Conservation (phyloP, 2,797 vertebrate species). For the Triplophysa yarkandensis region DNA sequence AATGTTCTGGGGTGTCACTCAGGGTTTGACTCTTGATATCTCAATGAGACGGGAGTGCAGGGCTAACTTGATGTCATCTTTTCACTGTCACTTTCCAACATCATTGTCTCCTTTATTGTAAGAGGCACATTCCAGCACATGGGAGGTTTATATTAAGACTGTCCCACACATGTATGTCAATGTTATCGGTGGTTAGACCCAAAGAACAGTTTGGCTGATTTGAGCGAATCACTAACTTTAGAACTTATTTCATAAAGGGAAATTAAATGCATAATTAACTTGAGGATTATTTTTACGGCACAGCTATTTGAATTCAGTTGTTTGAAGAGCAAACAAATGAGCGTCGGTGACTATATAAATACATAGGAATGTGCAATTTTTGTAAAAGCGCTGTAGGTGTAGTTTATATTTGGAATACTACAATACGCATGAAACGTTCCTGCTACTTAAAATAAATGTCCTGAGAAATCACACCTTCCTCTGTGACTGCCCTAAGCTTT, state of each 20-base stretch:
- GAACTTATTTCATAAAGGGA: neutral
- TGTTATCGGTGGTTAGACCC: slow-evolving; percentile 15
- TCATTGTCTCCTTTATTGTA: slow-evolving; percentile 16
- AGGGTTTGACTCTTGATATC: slow-evolving; percentile 44
- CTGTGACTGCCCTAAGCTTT: neutral
- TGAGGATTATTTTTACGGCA: slow-evolving; percentile 22
- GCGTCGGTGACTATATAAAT: no score
- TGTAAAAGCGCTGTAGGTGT: neutral
- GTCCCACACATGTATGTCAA: slow-evolving; percentile 11
- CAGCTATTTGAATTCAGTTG: slow-evolving; percentile 7
- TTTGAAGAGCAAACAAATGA: neutral
- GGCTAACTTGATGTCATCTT: slow-evolving; percentile 11
- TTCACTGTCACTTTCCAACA: slow-evolving; percentile 28
- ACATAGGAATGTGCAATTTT: neutral
- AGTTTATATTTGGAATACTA: no score
- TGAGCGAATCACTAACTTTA: neutral
- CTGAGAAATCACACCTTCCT: neutral
- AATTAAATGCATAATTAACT: slow-evolving; percentile 13
- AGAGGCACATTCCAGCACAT: neutral
- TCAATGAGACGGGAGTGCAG: slow-evolving; percentile 40
- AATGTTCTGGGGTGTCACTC: slow-evolving; percentile 59
- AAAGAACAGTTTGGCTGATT: slow-evolving; percentile 15
- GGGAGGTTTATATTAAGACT: slow-evolving; percentile 21
- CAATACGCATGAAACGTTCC: no score
- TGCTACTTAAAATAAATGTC: no score